Evolutionary conservation across 2,888 invertebrate genomes (phyloP).

Genomic region (Epistrophella euchroma): DNA sequence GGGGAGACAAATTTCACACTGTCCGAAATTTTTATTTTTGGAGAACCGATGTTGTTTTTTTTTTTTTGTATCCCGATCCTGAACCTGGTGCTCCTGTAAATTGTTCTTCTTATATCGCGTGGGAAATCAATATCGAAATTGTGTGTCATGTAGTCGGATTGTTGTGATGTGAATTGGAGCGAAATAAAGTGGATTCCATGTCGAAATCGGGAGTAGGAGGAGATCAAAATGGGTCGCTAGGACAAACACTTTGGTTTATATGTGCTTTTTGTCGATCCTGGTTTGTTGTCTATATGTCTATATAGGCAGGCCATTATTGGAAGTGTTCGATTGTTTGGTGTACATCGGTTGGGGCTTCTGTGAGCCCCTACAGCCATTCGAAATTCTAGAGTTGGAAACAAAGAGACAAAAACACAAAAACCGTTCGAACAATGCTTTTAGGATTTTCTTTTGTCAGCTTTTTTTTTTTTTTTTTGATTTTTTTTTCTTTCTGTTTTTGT

Average conservation of each 20-base stretch:
- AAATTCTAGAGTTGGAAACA: conserved; percentile 44
- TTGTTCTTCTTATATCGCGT: conserved; percentile 65
- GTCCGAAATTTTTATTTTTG: conserved; percentile 43
- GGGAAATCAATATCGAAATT: conserved; percentile 75
- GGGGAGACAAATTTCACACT: conserved; percentile 27
- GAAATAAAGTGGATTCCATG: conserved; percentile 69
- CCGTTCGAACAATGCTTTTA: conserved; percentile 56
- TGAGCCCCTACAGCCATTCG: conserved; percentile 1
- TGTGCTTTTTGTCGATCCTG: conserved; percentile 16
- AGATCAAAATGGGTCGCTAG: conserved; percentile 24
- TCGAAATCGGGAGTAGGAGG: conserved; percentile 30
- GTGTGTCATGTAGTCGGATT: conserved; percentile 70
- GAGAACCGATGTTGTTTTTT: background rate
- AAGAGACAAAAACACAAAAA: conserved; percentile 44
- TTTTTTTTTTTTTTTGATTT: conserved; percentile 4
- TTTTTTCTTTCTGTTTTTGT: background rate
- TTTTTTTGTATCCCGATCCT: background rate
- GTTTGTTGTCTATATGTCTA: background rate
- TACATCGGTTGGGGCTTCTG: conserved; percentile 59
- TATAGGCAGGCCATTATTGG: conserved; percentile 65
- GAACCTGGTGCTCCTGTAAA: conserved; percentile 23
- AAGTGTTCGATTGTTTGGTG: conserved; percentile 72
- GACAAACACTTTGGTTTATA: conserved; percentile 24
- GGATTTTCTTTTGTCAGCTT: background rate
- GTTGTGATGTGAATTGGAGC: conserved; percentile 75